Base-by-base conservation (phyloP, 2,113 vertebrate species). In the Glareola pratincola region DNA sequence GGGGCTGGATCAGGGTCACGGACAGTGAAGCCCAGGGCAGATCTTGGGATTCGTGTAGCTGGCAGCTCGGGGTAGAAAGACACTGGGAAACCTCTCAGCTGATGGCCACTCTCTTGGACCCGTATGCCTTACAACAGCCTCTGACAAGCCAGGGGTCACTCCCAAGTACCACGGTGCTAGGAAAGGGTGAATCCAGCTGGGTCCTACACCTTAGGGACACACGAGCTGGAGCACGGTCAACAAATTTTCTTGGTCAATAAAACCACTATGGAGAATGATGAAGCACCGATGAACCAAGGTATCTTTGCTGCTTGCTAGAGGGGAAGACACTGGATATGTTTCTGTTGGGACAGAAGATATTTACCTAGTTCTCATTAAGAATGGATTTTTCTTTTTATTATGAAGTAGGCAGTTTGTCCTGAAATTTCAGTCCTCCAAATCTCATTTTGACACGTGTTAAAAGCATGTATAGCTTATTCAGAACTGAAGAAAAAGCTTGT, bases 221-320 rank as follows among this genome's bases (percentile, higher is more conserved):
- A 10, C 0, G 4, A 39, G 50, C 23, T n/a, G 34, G 24, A 69
- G 34, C 11, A 1, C 0, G 7, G 57, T 17, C 53, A 84, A 21
- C 15, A 62, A 3, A 75, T 66, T 27, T 19, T 67, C 67, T 12
- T 3, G 14, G 41, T n/a, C 56, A 45, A 41, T 10, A 3, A 47
- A 83, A 64, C 20, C 20, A 6, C 45, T 51, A 4, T 0, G 13
- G 45, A 79, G 48, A 81, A 47, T 5, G 43, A 41, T 0, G 9
- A 15, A 64, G 50, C 22, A 51, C 8, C 0, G 0, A 32, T 0
- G 3, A 56, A 74, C 10, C 0, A 0, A 74, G n/a, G n/a, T n/a
- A 80, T 51, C 54, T 14, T 41, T 37, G 69, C 47, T 73, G 57
- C 27, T 56, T 73, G 50, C 73, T 66, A n/a, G 37, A 64, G n/a